Conservation (phyloP, 1,140 invertebrate species). For the Drosophila suzukii region DNA sequence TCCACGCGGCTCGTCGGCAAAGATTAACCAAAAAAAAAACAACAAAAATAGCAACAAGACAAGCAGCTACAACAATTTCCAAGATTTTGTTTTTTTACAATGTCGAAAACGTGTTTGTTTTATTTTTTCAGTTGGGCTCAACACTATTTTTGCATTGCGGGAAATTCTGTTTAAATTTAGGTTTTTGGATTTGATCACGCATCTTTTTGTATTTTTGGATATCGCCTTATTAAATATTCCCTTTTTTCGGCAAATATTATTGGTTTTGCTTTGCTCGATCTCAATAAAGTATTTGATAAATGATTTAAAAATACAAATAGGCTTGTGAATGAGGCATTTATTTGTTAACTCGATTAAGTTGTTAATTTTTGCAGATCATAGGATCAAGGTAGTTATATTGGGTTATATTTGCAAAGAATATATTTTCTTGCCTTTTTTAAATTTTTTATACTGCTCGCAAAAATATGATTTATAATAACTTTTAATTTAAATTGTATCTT, state of each 20-base stretch:
- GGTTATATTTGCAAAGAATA: background rate
- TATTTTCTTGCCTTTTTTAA: too few relatives aligned
- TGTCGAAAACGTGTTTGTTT: conserved; percentile 59
- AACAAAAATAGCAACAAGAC: conserved; percentile 36
- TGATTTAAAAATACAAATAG: conserved; percentile 22
- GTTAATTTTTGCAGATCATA: conserved; percentile 12
- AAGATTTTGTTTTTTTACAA: conserved; percentile 36
- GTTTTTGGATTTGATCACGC: conserved; percentile 10
- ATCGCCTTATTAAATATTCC: conserved; percentile 40
- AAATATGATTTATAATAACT: too few relatives aligned
- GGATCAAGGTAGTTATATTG: background rate
- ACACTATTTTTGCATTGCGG: conserved; percentile 54
- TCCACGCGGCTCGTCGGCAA: conserved; percentile 65
- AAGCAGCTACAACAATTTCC: conserved; percentile 32
- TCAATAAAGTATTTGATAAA: conserved; percentile 33
- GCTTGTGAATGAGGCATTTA: conserved; percentile 21
- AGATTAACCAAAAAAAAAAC: conserved; percentile 63
- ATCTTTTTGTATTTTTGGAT: conserved; percentile 16
- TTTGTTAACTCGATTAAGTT: conserved; percentile 32
- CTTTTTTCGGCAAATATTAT: conserved; percentile 22
- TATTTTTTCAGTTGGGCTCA: background rate
- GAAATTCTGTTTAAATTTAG: conserved; percentile 46
- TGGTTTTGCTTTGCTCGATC: conserved; percentile 17
- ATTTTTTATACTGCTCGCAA: too few relatives aligned
- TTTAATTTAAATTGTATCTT: too few relatives aligned